Percentiles rank a stretch among this genome's conserved stretches.
These are phyloP conservation scores for Papilio gigon DNA, from an alignment of 2,888 invertebrate species.

Conservation along the genomic window DNA sequence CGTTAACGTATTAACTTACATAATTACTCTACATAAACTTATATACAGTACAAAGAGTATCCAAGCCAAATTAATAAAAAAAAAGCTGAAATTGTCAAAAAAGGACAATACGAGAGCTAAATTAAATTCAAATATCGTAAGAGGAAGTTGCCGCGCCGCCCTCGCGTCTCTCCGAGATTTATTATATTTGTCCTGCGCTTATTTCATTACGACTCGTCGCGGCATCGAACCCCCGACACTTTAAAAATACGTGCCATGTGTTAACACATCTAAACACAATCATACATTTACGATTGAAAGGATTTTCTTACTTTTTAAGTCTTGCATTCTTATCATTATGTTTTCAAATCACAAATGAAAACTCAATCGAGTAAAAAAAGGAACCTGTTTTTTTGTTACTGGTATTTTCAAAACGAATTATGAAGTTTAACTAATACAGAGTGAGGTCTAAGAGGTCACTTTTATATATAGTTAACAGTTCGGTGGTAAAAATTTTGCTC, in stretches of 20 bases:
- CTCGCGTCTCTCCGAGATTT: slow-evolving; percentile 78
- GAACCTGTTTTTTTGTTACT: too few relatives aligned
- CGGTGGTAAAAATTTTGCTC: too few relatives aligned
- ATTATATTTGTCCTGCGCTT: slow-evolving; percentile 82
- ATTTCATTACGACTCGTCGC: slow-evolving; percentile 79
- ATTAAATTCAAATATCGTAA: slow-evolving; percentile 83
- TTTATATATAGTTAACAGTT: too few relatives aligned
- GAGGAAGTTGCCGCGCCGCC: slow-evolving; percentile 78
- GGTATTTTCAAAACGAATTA: too few relatives aligned
- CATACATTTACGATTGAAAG: not conserved
- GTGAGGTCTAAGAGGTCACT: too few relatives aligned
- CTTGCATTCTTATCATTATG: too few relatives aligned
- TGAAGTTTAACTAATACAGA: too few relatives aligned
- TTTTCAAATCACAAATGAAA: too few relatives aligned
- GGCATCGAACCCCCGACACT: slow-evolving; percentile 56
- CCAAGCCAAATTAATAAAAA: slow-evolving; percentile 45
- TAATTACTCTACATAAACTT: too few relatives aligned
- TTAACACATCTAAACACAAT: slow-evolving; percentile 3
- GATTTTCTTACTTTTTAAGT: too few relatives aligned
- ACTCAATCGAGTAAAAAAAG: too few relatives aligned
- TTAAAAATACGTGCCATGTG: slow-evolving; percentile 51
- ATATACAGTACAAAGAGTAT: not conserved
- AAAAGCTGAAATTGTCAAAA: slow-evolving; percentile 62
- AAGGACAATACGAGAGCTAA: slow-evolving; percentile 74
- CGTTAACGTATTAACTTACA: too few relatives aligned